Evolutionary conservation across 2,888 invertebrate species (phyloP).

Genomic region (Andrena fulva): DNA sequence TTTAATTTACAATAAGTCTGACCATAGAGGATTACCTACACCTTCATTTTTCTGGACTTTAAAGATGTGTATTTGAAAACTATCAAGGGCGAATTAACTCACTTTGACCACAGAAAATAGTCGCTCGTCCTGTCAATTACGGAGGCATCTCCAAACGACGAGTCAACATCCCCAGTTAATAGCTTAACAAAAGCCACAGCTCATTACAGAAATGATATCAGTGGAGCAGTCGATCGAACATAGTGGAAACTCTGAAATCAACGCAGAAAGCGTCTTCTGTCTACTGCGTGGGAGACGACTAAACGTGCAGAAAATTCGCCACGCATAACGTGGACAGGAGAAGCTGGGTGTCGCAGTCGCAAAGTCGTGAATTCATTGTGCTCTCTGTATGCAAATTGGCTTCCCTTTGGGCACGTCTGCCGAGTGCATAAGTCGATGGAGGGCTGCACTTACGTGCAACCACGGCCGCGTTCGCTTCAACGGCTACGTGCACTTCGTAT

Average conservation of each 20-base stretch:
- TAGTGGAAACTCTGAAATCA: neutral
- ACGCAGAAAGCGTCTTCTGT: neutral
- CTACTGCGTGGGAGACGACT: neutral
- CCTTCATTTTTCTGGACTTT: too few species aligned
- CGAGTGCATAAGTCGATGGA: constrained; percentile 53
- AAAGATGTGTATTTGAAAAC: too few species aligned
- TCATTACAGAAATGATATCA: neutral
- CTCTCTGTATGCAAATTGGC: constrained; percentile 69
- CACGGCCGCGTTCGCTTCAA: constrained; percentile 24
- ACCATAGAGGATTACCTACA: neutral
- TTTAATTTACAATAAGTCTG: neutral
- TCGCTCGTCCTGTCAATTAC: too few species aligned
- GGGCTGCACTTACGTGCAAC: constrained; percentile 26
- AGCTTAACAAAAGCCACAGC: neutral
- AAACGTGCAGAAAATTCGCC: constrained; percentile 16
- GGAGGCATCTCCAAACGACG: too few species aligned
- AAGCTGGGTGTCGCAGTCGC: constrained; percentile 33
- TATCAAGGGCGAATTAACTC: too few species aligned
- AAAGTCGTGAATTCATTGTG: constrained; percentile 66
- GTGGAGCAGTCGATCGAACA: neutral
- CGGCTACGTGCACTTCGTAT: constrained; percentile 26
- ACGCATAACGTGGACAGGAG: constrained; percentile 11
- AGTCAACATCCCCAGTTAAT: too few species aligned
- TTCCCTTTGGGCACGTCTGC: constrained; percentile 48
- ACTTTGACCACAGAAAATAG: too few species aligned